These are phyloP conservation scores for Ectemnius lituratus DNA, from an alignment of 2,888 invertebrate genomes.

Conservation along the genomic window DNA sequence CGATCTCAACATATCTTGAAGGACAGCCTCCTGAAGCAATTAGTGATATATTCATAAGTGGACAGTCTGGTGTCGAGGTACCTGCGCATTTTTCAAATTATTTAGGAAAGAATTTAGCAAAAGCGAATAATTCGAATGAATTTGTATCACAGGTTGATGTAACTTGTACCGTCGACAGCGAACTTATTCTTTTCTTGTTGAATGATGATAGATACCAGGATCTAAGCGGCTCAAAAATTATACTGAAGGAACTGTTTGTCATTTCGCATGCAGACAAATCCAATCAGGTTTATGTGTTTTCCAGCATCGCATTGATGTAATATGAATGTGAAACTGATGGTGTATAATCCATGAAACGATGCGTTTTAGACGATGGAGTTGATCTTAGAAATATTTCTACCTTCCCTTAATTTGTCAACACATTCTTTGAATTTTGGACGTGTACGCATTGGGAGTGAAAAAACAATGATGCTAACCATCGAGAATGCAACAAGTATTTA, in stretches of 20 bases:
- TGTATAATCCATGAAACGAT: background rate
- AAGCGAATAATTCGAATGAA: background rate
- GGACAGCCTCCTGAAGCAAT: background rate
- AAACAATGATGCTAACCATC: conserved; percentile 55
- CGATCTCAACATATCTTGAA: conserved; percentile 25
- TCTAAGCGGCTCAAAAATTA: conserved; percentile 15
- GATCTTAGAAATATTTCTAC: conserved; percentile 59
- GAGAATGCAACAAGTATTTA: conserved; percentile 61
- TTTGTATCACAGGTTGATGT: conserved; percentile 45
- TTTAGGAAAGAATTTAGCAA: background rate
- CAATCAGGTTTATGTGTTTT: conserved; percentile 28
- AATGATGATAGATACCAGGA: conserved; percentile 14
- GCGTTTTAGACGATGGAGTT: conserved; percentile 60
- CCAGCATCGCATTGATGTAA: background rate
- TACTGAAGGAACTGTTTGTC: conserved; percentile 20
- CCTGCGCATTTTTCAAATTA: no score
- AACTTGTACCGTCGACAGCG: conserved; percentile 37
- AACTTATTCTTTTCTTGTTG: conserved; percentile 41
- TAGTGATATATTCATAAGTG: conserved; percentile 23
- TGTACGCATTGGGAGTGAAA: conserved; percentile 59
- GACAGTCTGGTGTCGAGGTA: conserved; percentile 31
- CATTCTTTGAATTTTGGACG: conserved; percentile 62
- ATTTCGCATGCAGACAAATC: conserved; percentile 34
- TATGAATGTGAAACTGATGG: background rate
- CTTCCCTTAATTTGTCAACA: conserved; percentile 57